Evolutionary conservation across 1,140 invertebrate genomes (phyloP), one percentile per base, ranked within the genome.

Genomic region (Drosophila persimilis): DNA sequence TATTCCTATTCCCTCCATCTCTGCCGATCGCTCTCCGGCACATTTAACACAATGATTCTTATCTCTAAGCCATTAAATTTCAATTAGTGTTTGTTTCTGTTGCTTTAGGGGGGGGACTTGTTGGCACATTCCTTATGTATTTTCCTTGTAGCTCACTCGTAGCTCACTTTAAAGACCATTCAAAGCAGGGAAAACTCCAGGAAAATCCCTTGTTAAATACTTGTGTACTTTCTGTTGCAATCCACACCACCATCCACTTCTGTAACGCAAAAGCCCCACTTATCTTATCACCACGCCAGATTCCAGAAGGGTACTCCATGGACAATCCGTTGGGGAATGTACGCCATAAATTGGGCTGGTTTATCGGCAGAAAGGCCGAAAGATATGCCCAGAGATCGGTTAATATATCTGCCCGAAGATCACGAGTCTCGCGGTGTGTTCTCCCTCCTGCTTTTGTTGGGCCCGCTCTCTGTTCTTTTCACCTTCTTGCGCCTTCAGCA

Each of bases 21-120:
- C 24, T 62, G 47, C 46, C 53, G 50, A 64, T 15, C 20, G 22
- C 24, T 26, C 39, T 41, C 44, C 29, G 43, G 17, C 46, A 39
- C 15, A 24, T 43, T 35, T n/a, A 39, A 31, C 48, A 67, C 57
- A 46, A 20, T 7, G 81, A 86, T 84, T 84, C 80, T 86, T 86
- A 85, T 85, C 81, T 63, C 54, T 26, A 58, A 71, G 54, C 77
- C 73, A 81, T 74, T 71, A 61, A 67, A 86, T 74, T 86, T 85
- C 80, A 86, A 85, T 86, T 81, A 86, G 67, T 64, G 47, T 69
- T 13, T 39, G 11, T 13, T 39, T 39, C 53, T 60, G 46, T 73
- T 78, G 55, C 4, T 26, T 26, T 5, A 4, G 24, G 0, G 4
- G 24, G 24, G 24, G 24, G 0, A 26, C 5, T 5, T 26, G 24